Percentiles rank a stretch among this genome's conserved stretches.
Evolutionary conservation across 1,140 invertebrate genomes (phyloP).

Genomic region (Babylonia areolata): DNA sequence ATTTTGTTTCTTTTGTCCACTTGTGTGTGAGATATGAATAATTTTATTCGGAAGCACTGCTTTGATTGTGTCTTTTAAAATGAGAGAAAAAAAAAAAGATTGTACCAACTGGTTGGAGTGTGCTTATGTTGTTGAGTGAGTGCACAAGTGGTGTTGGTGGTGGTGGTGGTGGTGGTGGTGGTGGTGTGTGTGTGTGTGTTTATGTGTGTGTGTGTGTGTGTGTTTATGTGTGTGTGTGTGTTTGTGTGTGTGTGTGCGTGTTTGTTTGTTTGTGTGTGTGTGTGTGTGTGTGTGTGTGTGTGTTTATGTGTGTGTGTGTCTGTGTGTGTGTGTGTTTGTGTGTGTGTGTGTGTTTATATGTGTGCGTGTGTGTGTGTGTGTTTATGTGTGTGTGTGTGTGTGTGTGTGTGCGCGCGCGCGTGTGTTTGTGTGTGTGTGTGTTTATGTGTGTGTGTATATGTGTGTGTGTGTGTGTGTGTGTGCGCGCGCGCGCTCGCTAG

Average conservation of each 20-base stretch:
- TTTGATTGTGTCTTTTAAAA: no score
- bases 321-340: background rate
- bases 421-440: background rate
- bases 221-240: background rate
- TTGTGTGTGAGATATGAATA: no score
- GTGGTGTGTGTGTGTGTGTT: background rate
- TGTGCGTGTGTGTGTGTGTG: no score
- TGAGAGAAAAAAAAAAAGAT: no score
- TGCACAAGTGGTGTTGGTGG: no score
- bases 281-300: background rate
- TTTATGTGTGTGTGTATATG: background rate
- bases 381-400: background rate
- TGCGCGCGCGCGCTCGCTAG: background rate
- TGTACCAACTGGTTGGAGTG: no score
- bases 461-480: constrained; percentile 21
- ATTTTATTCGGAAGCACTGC: no score
- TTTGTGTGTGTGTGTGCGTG: background rate
- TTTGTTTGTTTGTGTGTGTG: background rate
- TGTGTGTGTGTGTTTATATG: background rate
- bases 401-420: background rate
- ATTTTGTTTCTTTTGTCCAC: no score
- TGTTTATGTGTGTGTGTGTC: background rate
- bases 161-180: background rate
- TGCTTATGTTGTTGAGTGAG: no score
- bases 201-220: background rate